Evolutionary conservation across 2,888 invertebrate species (phyloP).

Genomic region (Metacarcinus magister): DNA sequence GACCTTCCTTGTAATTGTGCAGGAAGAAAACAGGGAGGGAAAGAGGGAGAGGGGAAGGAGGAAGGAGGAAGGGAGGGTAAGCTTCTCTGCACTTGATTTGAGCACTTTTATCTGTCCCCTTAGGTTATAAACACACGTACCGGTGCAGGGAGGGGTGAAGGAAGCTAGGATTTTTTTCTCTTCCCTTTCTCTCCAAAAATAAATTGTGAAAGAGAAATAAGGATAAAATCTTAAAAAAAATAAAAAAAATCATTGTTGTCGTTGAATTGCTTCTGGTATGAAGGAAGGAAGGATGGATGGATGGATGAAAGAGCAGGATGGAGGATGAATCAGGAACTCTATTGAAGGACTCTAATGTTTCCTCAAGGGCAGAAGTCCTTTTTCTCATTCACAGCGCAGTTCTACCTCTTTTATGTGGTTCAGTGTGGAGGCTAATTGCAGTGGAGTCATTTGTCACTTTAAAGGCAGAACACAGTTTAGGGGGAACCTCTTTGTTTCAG

Average conservation of each 20-base stretch:
- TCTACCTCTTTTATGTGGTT: neutral
- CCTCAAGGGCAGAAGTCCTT: neutral
- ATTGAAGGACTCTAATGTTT: neutral
- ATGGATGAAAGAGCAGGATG: neutral
- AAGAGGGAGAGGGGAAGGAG: too few species aligned
- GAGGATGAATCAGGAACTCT: neutral
- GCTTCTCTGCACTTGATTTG: neutral
- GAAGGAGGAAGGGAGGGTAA: neutral
- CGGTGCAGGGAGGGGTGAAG: neutral
- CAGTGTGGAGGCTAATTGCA: neutral
- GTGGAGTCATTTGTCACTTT: neutral
- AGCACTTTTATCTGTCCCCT: neutral
- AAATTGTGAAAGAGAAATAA: neutral
- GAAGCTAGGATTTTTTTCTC: neutral
- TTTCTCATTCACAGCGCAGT: neutral
- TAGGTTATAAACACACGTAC: neutral
- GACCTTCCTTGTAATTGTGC: constrained; percentile 20
- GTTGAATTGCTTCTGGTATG: neutral
- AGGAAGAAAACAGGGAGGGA: neutral
- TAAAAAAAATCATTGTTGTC: neutral
- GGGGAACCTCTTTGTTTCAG: constrained; percentile 40
- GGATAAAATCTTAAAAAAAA: neutral
- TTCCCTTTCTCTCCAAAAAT: neutral
- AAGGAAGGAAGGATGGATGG: neutral
- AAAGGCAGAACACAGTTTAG: neutral